Evolutionary conservation across 2,888 invertebrate genomes (phyloP), one percentile per base, ranked within the genome.

Genomic region (Sinelater perroti): DNA sequence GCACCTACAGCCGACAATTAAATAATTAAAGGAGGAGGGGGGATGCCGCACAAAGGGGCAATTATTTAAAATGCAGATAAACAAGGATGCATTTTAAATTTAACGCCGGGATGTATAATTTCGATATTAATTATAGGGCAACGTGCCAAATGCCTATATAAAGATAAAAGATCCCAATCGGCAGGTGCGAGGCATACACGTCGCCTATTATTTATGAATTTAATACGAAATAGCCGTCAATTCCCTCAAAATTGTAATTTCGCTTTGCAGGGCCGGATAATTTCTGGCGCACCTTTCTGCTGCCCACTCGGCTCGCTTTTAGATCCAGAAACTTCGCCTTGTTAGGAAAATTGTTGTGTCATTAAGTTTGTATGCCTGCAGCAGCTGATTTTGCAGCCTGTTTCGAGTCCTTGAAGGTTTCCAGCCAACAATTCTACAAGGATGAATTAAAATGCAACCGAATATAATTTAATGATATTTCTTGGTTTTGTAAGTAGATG

Each of bases 41-140:
- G 18, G 56, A 59, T 59, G 53, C 42, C 47, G 33, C 45, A 56
- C 42, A 56, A 58, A 54, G 46, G 59, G 44, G 54, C 58, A 51
- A 59, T 59, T 61, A 58, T 55, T 59, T 56, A 49, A 59, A 56
- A 62, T 44, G 53, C 36, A 36, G 56, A 51, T 62, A 61, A 63
- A 61, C 50, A 42, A 53, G 53, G 36, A 55, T 56, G 52, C 56
- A 62, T 62, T 50, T 46, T 52, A 57, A 46, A 51, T 56, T 58
- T 50, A 49, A 42, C 47, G 30, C 28, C 13, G 31, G 38, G 61
- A 59, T 65, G 63, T 64, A 66, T 67, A 67, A 67, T 67, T 66
- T 65, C 63, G 63, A 63, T 63, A 65, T 67, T 67, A 67, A 67
- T 67, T 65, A 67, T 64, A 65, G 67, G 57, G 61, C 46, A 67